Evolutionary conservation across 2,888 invertebrate genomes (phyloP), one percentile per base, ranked within the genome.

Genomic region (Nomada hirtipes): DNA sequence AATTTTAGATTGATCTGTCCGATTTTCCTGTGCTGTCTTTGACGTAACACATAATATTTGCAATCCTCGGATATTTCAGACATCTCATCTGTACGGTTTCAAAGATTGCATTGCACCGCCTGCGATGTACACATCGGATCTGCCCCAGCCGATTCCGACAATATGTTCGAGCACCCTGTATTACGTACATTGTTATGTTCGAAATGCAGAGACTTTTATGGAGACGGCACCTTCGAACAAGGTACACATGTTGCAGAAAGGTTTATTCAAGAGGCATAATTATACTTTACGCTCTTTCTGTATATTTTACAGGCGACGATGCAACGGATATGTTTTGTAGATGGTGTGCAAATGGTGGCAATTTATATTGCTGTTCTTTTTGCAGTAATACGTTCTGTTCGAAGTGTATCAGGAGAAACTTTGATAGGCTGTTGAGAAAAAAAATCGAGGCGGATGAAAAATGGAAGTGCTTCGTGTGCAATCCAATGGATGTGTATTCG

Each of bases 271-370:
- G 0, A 53, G 7, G 23, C 15, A 15, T 9, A 44, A 4, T 26
- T 2, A 13, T 4, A 18, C 53, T 11, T 44, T 18, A 59, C 23
- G 7, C 11, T 53, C 26, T 20, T 20, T 23, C 0, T 23, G 42
- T 20, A 11, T 53, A 23, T 52, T 50, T 82, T 74, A 26, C 55
- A 94, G 93, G 97, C 68, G 97, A 97, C 92, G 97, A 97, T 94
- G 97, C 97, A 36, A 97, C 97, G 20, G 97, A 97, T 92, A 94
- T 97, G 82, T 97, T 97, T 90, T 97, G 97, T 89, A 95, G 97
- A 67, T 97, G 97, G 97, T 97, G 97, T 91, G 97, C 97, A 0
- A 97, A 97, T 92, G 97, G 95, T 47, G 96, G 96, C 4, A 96
- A 96, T 93, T 96, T 97, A 0, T 96, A 97, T 90, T 97, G 97